A percentile compares a stretch with the other conserved stretches of the same genome.
Evolutionary conservation across 1,140 invertebrate genomes (phyloP).

Genomic region (Pectinophora gossypiella): DNA sequence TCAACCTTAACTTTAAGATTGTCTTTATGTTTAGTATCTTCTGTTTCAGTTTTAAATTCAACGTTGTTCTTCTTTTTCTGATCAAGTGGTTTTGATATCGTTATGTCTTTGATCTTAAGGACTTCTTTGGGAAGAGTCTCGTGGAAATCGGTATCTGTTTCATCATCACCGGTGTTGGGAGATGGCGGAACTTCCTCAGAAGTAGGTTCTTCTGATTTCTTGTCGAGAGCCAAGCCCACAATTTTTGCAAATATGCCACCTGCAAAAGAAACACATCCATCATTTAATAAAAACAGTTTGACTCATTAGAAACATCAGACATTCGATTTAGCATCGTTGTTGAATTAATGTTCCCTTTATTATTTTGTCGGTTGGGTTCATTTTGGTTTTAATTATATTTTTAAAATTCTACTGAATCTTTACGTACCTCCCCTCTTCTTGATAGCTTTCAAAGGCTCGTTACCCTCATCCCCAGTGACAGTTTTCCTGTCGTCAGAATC

Average conservation of each 20-base stretch:
- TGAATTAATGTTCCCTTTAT: too few species aligned
- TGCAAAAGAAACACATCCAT: too few species aligned
- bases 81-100: slow-evolving; percentile 28
- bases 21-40: slow-evolving; percentile 25
- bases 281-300: too few species aligned
- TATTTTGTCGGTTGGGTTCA: neutral
- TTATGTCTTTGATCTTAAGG: slow-evolving; percentile 63
- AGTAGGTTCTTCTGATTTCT: slow-evolving; percentile 62
- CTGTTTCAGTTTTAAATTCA: slow-evolving; percentile 38
- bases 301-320: too few species aligned
- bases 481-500: slow-evolving; percentile 69
- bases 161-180: slow-evolving; percentile 72
- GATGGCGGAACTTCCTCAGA: slow-evolving; percentile 30
- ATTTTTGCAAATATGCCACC: slow-evolving; percentile 78
- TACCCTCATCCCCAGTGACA: slow-evolving; percentile 29
- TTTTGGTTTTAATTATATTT: neutral
- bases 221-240: slow-evolving; percentile 77
- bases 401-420: neutral
- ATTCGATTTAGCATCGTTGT: too few species aligned
- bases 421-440: slow-evolving; percentile 47
- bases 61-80: slow-evolving; percentile 34
- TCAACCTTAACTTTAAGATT: slow-evolving; percentile 32
- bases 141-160: slow-evolving; percentile 80
- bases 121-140: slow-evolving; percentile 80
- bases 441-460: slow-evolving; percentile 35